Base-by-base conservation (phyloP, 2,888 invertebrate genomes). In the Oegoconia quadripuncta region DNA sequence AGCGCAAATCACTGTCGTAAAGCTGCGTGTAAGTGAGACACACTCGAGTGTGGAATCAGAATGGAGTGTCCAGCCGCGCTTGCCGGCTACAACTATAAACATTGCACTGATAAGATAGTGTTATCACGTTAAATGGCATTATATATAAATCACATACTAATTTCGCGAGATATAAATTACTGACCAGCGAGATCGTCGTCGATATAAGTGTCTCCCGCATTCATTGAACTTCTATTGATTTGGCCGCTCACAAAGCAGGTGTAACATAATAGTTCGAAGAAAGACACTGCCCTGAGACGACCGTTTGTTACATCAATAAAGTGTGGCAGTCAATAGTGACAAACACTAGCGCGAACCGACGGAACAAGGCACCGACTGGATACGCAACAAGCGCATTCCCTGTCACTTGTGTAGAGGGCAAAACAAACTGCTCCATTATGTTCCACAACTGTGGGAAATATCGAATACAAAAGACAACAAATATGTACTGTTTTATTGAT, bases 361-460 rank as follows among this genome's bases (percentile, higher is more conserved):
- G 64, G 69, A 68, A 64, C 72, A 52, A 63, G 63, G 61, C 51
- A 55, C 64, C 59, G 74, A 83, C 81, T 83, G 73, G 55, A 57
- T 53, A 68, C 64, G 58, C 65, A 67, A 62, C 63, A 50, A 57
- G 53, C 55, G 50, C 41, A 44, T 44, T 48, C 54, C 55, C 55
- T 60, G 65, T 60, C 62, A 58, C 59, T 63, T 55, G 59, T 56
- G 55, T 66, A 56, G 67, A 70, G 70, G 69, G 69, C 71, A 73
- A 79, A 81, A 81, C 79, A 77, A 68, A 69, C 69, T 59, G 59
- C 59, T 74, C 74, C 61, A 82, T 82, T 83, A 81, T 82, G 60
- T 55, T 48, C 54, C 14, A n/a, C n/a, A n/a, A 60, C 70, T 77
- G 76, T 86, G 86, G 74, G 84, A 86, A 84, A 74, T 75, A 51